Percentiles rank a stretch among this genome's conserved stretches.
Conservation (phyloP, 2,888 invertebrate species). For the Mythimna loreyi region DNA sequence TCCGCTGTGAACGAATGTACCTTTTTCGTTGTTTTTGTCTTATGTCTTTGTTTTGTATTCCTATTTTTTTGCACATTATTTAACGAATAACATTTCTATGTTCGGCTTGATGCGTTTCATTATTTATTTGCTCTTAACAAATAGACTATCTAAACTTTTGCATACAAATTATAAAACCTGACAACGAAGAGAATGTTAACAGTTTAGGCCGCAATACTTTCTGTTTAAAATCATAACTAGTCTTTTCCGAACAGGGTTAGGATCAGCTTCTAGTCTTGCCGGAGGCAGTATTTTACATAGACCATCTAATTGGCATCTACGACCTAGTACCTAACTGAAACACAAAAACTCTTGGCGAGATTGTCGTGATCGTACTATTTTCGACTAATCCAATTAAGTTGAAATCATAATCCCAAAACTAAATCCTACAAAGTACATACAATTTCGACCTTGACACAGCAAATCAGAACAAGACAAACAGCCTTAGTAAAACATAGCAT, state of each 20-base stretch:
- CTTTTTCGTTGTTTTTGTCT: conserved; percentile 62
- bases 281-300: background rate
- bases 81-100: background rate
- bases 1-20: conserved; percentile 71
- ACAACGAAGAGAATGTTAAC: background rate
- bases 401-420: conserved; percentile 14
- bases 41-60: conserved; percentile 10
- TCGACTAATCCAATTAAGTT: background rate
- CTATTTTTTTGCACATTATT: conserved; percentile 10
- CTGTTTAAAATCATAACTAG: background rate
- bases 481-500: conserved; percentile 64
- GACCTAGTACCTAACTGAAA: background rate
- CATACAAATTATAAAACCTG: background rate
- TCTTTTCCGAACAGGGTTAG: background rate
- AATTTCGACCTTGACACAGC: conserved; percentile 69
- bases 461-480: conserved; percentile 63
- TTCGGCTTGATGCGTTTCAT: background rate
- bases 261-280: no score
- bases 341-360: background rate
- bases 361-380: background rate
- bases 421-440: conserved; percentile 21
- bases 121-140: background rate
- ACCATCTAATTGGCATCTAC: background rate
- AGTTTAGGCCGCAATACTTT: background rate
- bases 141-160: background rate